Percentiles rank a stretch among this genome's conserved stretches.
These are phyloP conservation scores for Chiloscyllium punctatum DNA, from an alignment of 2,797 vertebrate genomes.

Conservation along the genomic window DNA sequence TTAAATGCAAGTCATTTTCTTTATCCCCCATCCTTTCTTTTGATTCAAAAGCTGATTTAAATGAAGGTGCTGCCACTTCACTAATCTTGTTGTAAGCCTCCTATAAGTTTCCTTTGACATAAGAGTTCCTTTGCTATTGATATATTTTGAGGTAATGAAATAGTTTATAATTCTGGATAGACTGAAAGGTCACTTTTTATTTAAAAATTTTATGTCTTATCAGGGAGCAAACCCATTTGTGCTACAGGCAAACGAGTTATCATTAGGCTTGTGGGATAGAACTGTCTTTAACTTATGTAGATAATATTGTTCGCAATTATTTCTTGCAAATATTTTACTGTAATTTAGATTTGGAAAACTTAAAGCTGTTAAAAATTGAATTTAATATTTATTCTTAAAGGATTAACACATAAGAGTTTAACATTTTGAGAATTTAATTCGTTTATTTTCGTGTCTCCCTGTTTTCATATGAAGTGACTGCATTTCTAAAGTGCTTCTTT, in stretches of 20 bases:
- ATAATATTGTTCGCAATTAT: not conserved
- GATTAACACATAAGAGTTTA: not conserved
- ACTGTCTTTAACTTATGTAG: not conserved
- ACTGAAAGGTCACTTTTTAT: not conserved
- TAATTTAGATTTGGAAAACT: not conserved
- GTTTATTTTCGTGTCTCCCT: not conserved
- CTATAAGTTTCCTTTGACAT: not conserved
- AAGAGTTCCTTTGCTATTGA: not conserved
- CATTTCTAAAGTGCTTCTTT: not conserved
- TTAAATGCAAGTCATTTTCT: no score
- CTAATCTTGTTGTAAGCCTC: not conserved
- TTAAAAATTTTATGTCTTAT: not conserved
- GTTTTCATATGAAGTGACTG: not conserved
- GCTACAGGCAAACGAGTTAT: not conserved
- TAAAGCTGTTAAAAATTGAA: not conserved
- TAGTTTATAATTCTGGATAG: not conserved
- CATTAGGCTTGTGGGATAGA: no score
- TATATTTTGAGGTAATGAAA: no score
- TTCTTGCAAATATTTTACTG: not conserved
- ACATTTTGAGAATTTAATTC: not conserved
- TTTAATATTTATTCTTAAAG: not conserved
- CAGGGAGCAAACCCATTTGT: not conserved
- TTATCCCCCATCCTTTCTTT: not conserved
- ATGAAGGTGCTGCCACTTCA: not conserved
- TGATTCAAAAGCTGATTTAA: not conserved